A percentile compares a stretch with the other conserved stretches of the same genome.
These are phyloP conservation scores for Isurus oxyrinchus DNA, from an alignment of 2,113 vertebrate genomes.

Conservation along the genomic window DNA sequence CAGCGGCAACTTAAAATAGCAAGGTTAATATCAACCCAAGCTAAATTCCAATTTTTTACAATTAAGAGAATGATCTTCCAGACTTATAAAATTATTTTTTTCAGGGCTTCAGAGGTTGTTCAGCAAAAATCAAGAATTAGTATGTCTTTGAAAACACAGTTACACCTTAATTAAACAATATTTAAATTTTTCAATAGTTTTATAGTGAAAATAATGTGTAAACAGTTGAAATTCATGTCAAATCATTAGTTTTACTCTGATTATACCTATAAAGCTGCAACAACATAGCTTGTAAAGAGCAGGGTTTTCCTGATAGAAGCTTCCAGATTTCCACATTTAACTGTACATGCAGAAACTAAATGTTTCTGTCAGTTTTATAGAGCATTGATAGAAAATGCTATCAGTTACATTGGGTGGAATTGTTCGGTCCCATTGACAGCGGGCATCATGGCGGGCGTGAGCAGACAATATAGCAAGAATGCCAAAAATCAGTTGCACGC, in stretches of 20 bases:
- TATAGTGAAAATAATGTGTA: no score
- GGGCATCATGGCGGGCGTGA: no score
- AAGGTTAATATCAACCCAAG: not conserved
- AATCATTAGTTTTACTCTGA: not conserved
- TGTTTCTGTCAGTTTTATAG: not conserved
- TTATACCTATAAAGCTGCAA: not conserved
- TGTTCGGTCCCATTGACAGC: no score
- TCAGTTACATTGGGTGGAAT: no score
- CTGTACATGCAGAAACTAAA: not conserved
- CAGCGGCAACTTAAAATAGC: not conserved
- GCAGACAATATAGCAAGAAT: no score
- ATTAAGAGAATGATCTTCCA: no score
- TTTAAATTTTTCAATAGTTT: not conserved
- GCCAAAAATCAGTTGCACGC: no score
- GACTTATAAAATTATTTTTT: not conserved
- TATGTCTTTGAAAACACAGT: not conserved
- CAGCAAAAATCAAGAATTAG: not conserved
- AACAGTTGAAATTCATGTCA: not conserved
- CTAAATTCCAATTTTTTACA: not conserved
- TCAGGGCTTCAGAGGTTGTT: not conserved
- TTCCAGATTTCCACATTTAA: not conserved
- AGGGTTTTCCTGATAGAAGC: not conserved
- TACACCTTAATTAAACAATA: not conserved
- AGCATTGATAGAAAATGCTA: not conserved
- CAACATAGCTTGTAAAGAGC: not conserved